Percentiles rank a stretch among this genome's conserved stretches.
Evolutionary conservation across 2,888 invertebrate species (phyloP).

Genomic region (Volucella inanis): DNA sequence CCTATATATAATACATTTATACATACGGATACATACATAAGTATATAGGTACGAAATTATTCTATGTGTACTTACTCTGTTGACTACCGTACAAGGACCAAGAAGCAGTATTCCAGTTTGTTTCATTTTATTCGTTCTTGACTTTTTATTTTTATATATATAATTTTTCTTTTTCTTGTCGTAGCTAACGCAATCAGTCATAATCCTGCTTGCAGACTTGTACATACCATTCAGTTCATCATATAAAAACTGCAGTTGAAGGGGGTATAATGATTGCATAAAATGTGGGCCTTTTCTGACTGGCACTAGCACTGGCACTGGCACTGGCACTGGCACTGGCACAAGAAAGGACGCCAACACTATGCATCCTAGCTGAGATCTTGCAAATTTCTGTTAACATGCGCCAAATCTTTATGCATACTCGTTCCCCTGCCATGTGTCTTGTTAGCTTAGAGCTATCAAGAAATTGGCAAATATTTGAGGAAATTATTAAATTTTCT

Average conservation of each 20-base stretch:
- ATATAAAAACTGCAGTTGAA: slow-evolving; percentile 32
- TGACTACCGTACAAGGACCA: slow-evolving; percentile 44
- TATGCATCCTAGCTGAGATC: slow-evolving; percentile 25
- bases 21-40: background rate
- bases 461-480: slow-evolving; percentile 74
- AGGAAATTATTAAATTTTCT: slow-evolving; percentile 73
- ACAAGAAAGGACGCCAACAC: slow-evolving; percentile 26
- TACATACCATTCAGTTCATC: slow-evolving; percentile 53
- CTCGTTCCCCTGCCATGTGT: slow-evolving; percentile 27
- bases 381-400: slow-evolving; percentile 59
- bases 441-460: slow-evolving; percentile 72
- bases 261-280: slow-evolving; percentile 38
- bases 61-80: background rate
- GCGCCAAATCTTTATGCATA: slow-evolving; percentile 41
- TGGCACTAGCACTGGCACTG: background rate
- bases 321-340: background rate
- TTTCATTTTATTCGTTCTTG: slow-evolving; percentile 18
- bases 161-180: slow-evolving; percentile 44
- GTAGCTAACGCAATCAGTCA: slow-evolving; percentile 66
- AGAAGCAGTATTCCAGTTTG: background rate
- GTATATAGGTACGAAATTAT: background rate
- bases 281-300: slow-evolving; percentile 28
- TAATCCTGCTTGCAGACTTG: slow-evolving; percentile 43
- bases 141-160: slow-evolving; percentile 12
- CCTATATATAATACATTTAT: too few species aligned